Percentiles rank a stretch among this genome's conserved stretches.
phyloP scores from a whole-genome alignment of 2,888 invertebrate genomes.

The Heliconius erato region DNA sequence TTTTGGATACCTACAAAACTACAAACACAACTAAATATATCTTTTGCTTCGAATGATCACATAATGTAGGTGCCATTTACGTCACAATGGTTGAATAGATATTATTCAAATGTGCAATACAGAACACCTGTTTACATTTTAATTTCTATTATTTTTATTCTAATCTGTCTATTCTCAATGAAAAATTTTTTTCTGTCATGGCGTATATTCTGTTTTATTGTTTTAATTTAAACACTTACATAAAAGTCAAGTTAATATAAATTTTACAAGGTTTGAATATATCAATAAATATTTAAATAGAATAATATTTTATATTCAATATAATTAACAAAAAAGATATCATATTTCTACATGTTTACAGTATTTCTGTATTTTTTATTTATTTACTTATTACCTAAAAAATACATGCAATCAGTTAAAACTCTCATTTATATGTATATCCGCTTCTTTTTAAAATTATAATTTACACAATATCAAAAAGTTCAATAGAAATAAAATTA shows the following conservation, averaged over 20 bases:
- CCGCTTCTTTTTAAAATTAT: background rate
- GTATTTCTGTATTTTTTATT: no score
- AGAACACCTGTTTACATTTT: background rate
- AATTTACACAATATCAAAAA: background rate
- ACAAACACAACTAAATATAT: background rate
- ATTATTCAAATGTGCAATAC: background rate
- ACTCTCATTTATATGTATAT: background rate
- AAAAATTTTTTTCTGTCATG: constrained; percentile 61
- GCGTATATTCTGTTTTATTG: constrained; percentile 38
- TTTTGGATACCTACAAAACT: background rate
- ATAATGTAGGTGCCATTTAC: background rate
- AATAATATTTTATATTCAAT: background rate
- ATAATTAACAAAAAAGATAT: background rate
- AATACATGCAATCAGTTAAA: background rate
- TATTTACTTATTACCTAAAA: background rate
- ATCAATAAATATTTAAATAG: background rate
- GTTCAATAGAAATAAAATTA: background rate
- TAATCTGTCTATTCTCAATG: constrained; percentile 54
- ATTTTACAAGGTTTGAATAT: background rate
- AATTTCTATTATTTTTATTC: constrained; percentile 20
- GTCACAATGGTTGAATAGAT: background rate
- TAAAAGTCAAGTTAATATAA: background rate
- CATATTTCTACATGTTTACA: no score
- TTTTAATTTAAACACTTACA: no score
- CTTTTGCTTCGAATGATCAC: background rate